Evolutionary conservation across 2,113 vertebrate species (phyloP).

Genomic region (Heloderma charlesbogerti): DNA sequence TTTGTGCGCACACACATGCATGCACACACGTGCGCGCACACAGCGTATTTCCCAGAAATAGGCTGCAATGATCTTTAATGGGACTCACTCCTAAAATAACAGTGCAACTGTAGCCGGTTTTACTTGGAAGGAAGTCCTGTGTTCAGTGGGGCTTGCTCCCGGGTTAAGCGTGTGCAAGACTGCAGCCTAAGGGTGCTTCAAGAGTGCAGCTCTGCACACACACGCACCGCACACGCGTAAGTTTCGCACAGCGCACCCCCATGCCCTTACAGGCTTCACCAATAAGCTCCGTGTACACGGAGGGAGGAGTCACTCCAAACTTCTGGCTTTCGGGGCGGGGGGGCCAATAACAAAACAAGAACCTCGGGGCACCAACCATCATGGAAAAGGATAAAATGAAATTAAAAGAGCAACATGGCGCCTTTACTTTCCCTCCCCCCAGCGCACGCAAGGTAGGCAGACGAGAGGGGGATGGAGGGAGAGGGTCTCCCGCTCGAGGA

Average conservation of each 20-base stretch:
- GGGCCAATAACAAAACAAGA: neutral
- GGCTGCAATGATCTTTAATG: neutral
- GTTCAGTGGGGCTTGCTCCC: neutral
- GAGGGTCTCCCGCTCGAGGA: neutral
- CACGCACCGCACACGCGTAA: constrained; percentile 1
- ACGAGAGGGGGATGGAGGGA: neutral
- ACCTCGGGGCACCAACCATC: neutral
- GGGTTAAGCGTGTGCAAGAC: no score
- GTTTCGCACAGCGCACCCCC: constrained; percentile 53
- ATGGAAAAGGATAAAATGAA: constrained; percentile 4
- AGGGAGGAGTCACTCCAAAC: constrained; percentile 38
- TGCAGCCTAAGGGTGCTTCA: neutral
- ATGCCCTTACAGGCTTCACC: constrained; percentile 52
- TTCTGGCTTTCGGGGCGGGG: constrained; percentile 36
- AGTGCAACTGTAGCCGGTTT: neutral
- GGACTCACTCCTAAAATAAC: neutral
- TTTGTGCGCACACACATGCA: neutral
- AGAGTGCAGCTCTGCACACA: neutral
- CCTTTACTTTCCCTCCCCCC: constrained; percentile 50
- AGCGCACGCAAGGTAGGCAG: constrained; percentile 53
- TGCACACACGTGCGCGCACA: neutral
- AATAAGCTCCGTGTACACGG: constrained; percentile 15
- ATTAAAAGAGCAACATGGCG: constrained; percentile 53
- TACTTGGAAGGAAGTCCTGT: neutral
- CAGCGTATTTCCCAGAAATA: neutral